Conservation (phyloP, 1,140 invertebrate species). For the Matsumurasca onukii region DNA sequence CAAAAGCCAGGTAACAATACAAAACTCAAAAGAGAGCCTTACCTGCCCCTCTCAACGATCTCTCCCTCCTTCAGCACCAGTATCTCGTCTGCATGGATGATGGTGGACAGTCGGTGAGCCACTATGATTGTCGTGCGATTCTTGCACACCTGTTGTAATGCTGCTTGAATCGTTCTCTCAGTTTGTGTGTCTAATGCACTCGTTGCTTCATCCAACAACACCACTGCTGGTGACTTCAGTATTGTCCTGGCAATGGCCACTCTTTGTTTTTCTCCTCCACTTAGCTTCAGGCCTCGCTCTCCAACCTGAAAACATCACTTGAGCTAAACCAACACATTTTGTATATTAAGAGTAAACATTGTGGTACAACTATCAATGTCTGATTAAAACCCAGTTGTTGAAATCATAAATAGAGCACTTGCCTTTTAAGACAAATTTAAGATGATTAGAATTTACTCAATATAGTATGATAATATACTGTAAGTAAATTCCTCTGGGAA, state of each 20-base stretch:
- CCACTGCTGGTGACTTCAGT: conserved; percentile 82
- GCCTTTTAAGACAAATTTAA: too few relatives aligned
- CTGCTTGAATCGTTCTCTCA: conserved; percentile 76
- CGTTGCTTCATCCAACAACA: conserved; percentile 89
- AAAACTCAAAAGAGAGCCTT: too few relatives aligned
- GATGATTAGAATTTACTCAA: too few relatives aligned
- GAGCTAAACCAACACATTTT: not conserved
- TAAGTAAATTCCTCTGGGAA: too few relatives aligned
- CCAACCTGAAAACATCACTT: conserved; percentile 58
- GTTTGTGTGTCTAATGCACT: conserved; percentile 83
- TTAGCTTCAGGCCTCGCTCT: conserved; percentile 74
- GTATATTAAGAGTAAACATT: too few relatives aligned
- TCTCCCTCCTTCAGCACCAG: conserved; percentile 85
- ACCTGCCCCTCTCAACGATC: conserved; percentile 89
- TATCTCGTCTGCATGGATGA: conserved; percentile 92
- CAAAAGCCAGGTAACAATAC: too few relatives aligned
- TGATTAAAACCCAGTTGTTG: conserved; percentile 1
- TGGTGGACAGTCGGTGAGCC: conserved; percentile 89
- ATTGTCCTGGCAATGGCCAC: conserved; percentile 91
- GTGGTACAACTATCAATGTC: not conserved
- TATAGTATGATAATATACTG: too few relatives aligned
- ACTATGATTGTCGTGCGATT: conserved; percentile 91
- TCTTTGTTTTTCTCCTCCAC: conserved; percentile 91
- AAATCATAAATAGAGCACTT: too few relatives aligned
- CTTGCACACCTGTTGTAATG: conserved; percentile 52